Percentiles rank a stretch among this genome's conserved stretches.
phyloP scores from a whole-genome alignment of 2,797 vertebrate genomes.

The Garrulus glandarius region DNA sequence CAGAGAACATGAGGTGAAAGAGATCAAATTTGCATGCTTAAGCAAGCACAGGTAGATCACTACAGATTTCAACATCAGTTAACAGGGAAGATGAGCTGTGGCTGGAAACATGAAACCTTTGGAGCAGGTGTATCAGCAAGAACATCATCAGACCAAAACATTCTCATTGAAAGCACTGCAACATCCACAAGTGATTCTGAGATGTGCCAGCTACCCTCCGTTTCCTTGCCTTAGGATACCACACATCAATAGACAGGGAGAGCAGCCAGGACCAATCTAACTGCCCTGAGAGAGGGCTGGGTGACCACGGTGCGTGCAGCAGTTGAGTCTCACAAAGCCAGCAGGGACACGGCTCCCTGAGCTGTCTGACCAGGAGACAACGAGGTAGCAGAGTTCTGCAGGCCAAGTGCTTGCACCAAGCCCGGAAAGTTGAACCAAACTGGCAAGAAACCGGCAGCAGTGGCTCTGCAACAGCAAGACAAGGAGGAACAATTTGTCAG shows the following conservation, averaged over 20 bases:
- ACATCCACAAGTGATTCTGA: not conserved
- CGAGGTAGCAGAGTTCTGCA: not conserved
- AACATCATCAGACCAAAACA: not conserved
- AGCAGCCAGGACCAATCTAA: not conserved
- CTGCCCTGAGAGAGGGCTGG: not conserved
- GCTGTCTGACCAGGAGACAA: not conserved
- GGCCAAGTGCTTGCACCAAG: not conserved
- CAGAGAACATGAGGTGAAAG: not conserved
- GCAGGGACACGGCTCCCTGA: not conserved
- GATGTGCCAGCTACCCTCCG: accelerated
- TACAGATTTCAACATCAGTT: constrained; percentile 46
- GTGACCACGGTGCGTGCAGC: accelerated
- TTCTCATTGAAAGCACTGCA: not conserved
- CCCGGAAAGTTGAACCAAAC: not conserved
- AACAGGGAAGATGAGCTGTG: constrained; percentile 33
- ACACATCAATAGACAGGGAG: not conserved
- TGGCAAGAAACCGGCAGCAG: accelerated
- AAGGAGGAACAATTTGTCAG: not conserved
- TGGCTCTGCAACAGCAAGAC: not conserved
- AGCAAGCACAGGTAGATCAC: constrained; percentile 20
- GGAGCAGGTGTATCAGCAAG: not conserved
- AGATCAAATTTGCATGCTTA: constrained; percentile 9
- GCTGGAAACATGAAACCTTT: constrained; percentile 24
- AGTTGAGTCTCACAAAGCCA: not conserved
- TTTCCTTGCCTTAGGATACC: not conserved